A percentile compares a stretch with the other conserved stretches of the same genome.
These are phyloP conservation scores for Poeciliopsis turrubarensis DNA, from an alignment of 2,113 vertebrate species.

Conservation along the genomic window DNA sequence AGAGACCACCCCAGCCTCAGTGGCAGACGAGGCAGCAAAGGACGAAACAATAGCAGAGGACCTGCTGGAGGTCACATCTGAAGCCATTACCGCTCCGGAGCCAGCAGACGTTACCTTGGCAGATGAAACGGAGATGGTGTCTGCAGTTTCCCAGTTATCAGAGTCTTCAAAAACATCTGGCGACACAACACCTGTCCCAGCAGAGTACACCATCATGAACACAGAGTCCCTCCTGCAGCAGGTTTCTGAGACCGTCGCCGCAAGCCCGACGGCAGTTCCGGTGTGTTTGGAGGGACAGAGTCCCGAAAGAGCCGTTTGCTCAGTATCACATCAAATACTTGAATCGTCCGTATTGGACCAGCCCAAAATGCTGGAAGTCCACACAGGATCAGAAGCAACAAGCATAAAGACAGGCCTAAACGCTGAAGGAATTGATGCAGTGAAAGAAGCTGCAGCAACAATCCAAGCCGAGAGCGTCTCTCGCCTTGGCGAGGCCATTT, in stretches of 20 bases:
- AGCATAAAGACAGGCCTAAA: slow-evolving; percentile 42
- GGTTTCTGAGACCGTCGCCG: slow-evolving; percentile 80
- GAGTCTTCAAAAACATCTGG: slow-evolving; percentile 88
- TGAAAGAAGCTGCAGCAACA: slow-evolving; percentile 25
- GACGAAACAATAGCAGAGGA: slow-evolving; percentile 81
- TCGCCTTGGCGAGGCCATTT: slow-evolving; percentile 50
- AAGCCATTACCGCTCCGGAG: slow-evolving; percentile 85
- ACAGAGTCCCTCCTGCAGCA: slow-evolving; percentile 82
- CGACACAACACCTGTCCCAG: slow-evolving; percentile 85
- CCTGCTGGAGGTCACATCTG: slow-evolving; percentile 80
- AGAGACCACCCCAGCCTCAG: slow-evolving; percentile 64
- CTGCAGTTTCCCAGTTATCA: slow-evolving; percentile 87
- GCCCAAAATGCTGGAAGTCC: slow-evolving; percentile 18
- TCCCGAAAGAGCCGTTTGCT: slow-evolving; percentile 43
- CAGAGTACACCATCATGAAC: slow-evolving; percentile 68
- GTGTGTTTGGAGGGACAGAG: slow-evolving; percentile 34
- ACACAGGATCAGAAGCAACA: slow-evolving; percentile 49
- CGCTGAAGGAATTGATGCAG: slow-evolving; percentile 49
- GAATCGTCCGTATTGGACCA: slow-evolving; percentile 43
- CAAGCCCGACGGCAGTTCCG: slow-evolving; percentile 41
- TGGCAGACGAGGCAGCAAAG: slow-evolving; percentile 67
- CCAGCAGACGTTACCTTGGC: slow-evolving; percentile 77
- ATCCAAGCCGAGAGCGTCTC: slow-evolving; percentile 45
- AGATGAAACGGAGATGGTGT: slow-evolving; percentile 91
- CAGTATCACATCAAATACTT: slow-evolving; percentile 44